Evolutionary conservation across 30 jellyfish, hydroid and myxozoan species (phyloP).

Genomic region (Cassiopea xamachana): DNA sequence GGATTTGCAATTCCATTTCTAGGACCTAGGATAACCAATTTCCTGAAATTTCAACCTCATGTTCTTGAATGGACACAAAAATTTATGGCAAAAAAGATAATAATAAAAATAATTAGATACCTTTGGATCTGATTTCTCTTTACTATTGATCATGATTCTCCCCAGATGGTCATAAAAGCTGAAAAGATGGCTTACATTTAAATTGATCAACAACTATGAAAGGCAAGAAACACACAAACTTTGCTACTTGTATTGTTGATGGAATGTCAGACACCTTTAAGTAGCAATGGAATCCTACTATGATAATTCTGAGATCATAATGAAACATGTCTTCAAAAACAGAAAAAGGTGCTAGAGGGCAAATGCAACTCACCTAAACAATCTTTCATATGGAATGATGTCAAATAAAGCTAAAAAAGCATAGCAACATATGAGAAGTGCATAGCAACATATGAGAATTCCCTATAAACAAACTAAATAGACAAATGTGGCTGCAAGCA

Average conservation of each 20-base stretch:
- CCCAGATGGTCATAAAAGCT: conserved; percentile 65
- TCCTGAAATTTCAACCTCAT: no score
- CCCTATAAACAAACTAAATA: no score
- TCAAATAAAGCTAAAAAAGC: conserved; percentile 56
- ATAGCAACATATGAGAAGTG: neutral
- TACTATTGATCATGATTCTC: neutral
- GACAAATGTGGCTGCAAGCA: no score
- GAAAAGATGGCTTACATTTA: neutral
- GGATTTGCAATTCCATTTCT: no score
- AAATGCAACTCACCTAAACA: conserved; percentile 42
- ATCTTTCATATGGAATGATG: conserved; percentile 36
- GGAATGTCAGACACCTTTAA: no score
- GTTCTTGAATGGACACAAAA: no score
- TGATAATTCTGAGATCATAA: no score
- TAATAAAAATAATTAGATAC: neutral
- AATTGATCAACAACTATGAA: neutral
- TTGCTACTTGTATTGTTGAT: neutral
- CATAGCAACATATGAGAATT: no score
- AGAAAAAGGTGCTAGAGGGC: neutral
- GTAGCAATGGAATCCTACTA: no score
- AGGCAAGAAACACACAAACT: neutral
- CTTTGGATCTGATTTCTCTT: conserved; percentile 24
- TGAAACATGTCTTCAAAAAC: neutral
- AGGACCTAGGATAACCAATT: no score
- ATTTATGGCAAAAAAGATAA: neutral